Conservation (phyloP, 1,140 invertebrate genomes). For the Orchestia grillus region DNA sequence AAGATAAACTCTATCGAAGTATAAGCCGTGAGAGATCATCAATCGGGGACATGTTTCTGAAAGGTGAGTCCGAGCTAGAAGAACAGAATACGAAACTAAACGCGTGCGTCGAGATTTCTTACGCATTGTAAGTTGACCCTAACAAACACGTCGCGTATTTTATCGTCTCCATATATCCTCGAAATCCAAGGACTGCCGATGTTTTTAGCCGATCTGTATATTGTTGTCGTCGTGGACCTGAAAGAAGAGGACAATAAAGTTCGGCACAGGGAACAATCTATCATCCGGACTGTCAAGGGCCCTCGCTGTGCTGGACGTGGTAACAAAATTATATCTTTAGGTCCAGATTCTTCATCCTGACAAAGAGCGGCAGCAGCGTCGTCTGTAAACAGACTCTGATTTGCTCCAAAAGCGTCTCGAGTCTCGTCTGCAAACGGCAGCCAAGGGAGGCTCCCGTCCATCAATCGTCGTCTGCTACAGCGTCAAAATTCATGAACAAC, state of each 20-base stretch:
- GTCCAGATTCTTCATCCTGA: slow-evolving; percentile 34
- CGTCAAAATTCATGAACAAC: not conserved
- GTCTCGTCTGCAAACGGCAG: not conserved
- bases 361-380: slow-evolving; percentile 23
- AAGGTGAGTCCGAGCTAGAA: not conserved
- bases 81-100: not conserved
- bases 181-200: not conserved
- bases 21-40: not conserved
- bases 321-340: slow-evolving; percentile 47
- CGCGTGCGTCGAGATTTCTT: not conserved
- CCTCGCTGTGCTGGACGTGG: slow-evolving; percentile 17
- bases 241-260: slow-evolving; percentile 45
- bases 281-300: slow-evolving; percentile 26
- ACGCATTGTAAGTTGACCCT: not conserved
- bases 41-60: not conserved
- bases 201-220: not conserved
- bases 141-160: not conserved
- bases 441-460: not conserved
- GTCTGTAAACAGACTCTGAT: slow-evolving; percentile 37
- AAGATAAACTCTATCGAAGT: not conserved
- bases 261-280: slow-evolving; percentile 28
- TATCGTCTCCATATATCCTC: not conserved
- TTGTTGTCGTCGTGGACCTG: slow-evolving; percentile 5
- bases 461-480: not conserved
- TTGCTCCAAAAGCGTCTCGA: not conserved